A percentile compares a stretch with the other conserved stretches of the same genome.
phyloP scores from a whole-genome alignment of 2,888 invertebrate genomes.

The Drosophila pseudotalamancana region DNA sequence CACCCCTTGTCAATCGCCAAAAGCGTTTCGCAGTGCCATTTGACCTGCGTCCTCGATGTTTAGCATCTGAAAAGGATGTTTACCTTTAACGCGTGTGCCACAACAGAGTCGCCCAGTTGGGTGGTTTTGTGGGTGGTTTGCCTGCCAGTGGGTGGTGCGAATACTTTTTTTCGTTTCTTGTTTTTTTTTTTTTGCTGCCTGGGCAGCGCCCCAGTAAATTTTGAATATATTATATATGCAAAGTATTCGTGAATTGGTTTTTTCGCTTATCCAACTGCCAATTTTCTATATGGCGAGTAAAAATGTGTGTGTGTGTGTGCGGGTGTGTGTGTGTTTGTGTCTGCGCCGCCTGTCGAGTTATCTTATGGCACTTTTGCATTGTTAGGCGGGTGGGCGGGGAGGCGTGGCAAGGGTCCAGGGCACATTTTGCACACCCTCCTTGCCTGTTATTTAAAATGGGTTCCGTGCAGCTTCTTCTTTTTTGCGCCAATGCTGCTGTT shows the following conservation, averaged over 20 bases:
- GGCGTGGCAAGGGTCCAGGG: conserved; percentile 60
- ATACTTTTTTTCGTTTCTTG: too few species aligned
- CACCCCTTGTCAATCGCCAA: conserved; percentile 32
- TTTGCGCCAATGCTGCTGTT: conserved; percentile 41
- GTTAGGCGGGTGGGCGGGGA: neutral
- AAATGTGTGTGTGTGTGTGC: conserved; percentile 40
- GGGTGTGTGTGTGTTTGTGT: conserved; percentile 22
- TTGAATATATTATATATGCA: conserved; percentile 84
- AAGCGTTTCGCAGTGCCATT: conserved; percentile 50
- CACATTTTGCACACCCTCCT: conserved; percentile 73
- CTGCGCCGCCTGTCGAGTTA: conserved; percentile 74
- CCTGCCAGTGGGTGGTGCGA: conserved; percentile 30
- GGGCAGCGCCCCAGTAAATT: conserved; percentile 74
- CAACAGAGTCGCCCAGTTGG: conserved; percentile 34
- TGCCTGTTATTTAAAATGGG: conserved; percentile 75
- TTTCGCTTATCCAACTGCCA: conserved; percentile 82
- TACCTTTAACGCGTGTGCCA: conserved; percentile 77
- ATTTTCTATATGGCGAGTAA: conserved; percentile 72
- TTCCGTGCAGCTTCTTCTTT: conserved; percentile 44
- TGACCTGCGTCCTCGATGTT: conserved; percentile 65
- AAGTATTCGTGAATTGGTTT: conserved; percentile 85
- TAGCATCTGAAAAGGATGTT: conserved; percentile 79
- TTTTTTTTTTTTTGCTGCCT: conserved; percentile 46
- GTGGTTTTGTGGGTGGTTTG: conserved; percentile 15
- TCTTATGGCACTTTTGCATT: conserved; percentile 75